Base-by-base conservation (phyloP, 1,140 invertebrate genomes). In the Ditylenchus dipsaci region DNA sequence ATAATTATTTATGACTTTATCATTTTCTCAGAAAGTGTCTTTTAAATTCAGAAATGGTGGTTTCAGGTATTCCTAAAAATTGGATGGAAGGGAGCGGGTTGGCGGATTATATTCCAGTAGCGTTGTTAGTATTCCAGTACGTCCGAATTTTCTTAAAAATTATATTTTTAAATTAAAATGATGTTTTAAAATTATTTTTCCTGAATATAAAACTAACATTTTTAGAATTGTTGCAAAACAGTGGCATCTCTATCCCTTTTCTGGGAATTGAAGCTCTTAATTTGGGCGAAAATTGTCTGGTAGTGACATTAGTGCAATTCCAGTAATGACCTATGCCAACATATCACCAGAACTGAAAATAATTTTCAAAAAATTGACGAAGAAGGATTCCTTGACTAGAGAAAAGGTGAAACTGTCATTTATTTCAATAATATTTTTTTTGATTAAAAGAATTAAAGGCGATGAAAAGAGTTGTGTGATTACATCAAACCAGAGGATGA, bases 311-410 rank as follows among this genome's bases (percentile, higher is more conserved):
- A 63, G 21, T 17, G 63, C 57, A 17, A 17, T 61, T 9, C 30
- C 21, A 27, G 47, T 61, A 3, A 53, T 26, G 49, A 53, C 49
- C 23, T 53, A 30, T 30, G 63, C 38, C 8, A 42, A 77, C 60
- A 59, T 75, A 17, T 75, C 73, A 8, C 64, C 74, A 13, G 71
- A 75, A 53, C 13, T 77, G 27, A 62, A 69, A 8, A 70, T 75
- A 23, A 38, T 75, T 76, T n/a, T 75, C 57, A 72, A 66, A 33
- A 75, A 75, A 49, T 43, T 77, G 19, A 43, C 62, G 19, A 75
- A 75, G 59, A 59, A 60, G 38, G 74, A 75, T 38, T 15, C 75
- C n/a, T 30, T 59, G 26, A 75, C 74, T 7, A 62, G 74, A 7
- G 74, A 75, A 66, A 75, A 75, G 62, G 74, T 77, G n/a, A 15